Evolutionary conservation across 2,113 vertebrate species (phyloP).

Genomic region (Oophaga pumilio): DNA sequence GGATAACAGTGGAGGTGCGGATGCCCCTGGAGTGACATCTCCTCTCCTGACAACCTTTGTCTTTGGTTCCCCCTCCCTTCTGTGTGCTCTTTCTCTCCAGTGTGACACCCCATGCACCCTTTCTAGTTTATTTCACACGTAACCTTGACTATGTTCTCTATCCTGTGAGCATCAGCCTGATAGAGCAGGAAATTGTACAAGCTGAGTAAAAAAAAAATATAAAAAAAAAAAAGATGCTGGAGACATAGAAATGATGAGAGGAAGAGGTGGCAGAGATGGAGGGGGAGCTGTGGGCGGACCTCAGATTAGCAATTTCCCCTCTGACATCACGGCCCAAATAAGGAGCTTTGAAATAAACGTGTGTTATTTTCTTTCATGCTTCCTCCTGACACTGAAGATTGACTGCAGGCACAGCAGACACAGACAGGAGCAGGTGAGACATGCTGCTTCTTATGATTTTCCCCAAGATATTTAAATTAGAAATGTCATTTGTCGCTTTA

Average conservation of each 20-base stretch:
- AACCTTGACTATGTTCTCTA: constrained; percentile 38
- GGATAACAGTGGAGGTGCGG: not conserved
- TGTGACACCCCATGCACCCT: constrained; percentile 1
- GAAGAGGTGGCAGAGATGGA: constrained; percentile 44
- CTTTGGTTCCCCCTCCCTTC: not conserved
- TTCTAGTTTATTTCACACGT: constrained; percentile 48
- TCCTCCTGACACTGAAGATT: constrained; percentile 62
- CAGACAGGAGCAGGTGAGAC: constrained; percentile 47
- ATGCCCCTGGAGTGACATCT: constrained; percentile 26
- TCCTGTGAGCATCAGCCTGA: constrained; percentile 52
- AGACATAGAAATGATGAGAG: constrained; percentile 36
- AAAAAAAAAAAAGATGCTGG: not conserved
- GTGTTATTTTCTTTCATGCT: constrained; percentile 64
- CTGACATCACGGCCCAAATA: constrained; percentile 91
- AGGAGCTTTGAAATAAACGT: constrained; percentile 78
- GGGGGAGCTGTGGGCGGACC: constrained; percentile 72
- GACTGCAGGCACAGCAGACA: constrained; percentile 56
- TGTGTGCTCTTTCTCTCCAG: not conserved
- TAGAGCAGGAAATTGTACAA: constrained; percentile 75
- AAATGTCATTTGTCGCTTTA: not conserved
- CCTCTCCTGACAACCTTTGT: constrained; percentile 27
- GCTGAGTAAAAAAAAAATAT: constrained; percentile 71
- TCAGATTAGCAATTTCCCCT: constrained; percentile 77
- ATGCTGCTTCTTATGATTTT: not conserved
- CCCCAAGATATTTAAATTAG: not conserved